A percentile compares a stretch with the other conserved stretches of the same genome.
phyloP scores from a whole-genome alignment of 2,797 vertebrate species.

The Gephyroberyx darwinii region DNA sequence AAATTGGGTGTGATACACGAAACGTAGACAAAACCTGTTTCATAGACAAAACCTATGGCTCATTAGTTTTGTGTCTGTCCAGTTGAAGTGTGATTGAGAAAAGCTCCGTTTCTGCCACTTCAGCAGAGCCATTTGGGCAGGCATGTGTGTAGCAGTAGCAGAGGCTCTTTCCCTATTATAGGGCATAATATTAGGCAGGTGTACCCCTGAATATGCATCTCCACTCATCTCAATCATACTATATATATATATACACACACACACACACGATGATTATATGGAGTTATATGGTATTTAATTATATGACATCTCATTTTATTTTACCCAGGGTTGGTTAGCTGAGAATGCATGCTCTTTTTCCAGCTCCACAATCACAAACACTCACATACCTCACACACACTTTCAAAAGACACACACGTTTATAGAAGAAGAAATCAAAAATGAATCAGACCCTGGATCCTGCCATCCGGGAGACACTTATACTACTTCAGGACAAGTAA shows the following conservation, averaged over 20 bases:
- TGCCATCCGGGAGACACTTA: neutral
- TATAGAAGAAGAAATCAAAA: too few relatives aligned
- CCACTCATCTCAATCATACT: neutral
- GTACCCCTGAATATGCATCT: neutral
- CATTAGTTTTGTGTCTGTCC: neutral
- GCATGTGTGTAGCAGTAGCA: neutral
- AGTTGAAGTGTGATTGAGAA: constrained; percentile 2
- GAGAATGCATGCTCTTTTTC: too few relatives aligned
- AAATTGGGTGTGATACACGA: constrained; percentile 2
- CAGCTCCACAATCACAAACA: too few relatives aligned
- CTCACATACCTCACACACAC: too few relatives aligned
- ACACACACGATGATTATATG: too few relatives aligned
- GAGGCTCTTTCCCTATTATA: neutral
- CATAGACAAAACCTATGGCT: neutral
- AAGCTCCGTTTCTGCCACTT: too few relatives aligned
- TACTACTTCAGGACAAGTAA: neutral
- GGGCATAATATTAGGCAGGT: neutral
- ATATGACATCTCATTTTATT: too few relatives aligned
- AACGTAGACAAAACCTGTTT: neutral
- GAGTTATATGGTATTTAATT: too few relatives aligned
- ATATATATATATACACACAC: too few relatives aligned
- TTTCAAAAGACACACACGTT: too few relatives aligned
- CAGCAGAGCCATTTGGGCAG: neutral
- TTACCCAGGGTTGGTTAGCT: too few relatives aligned
- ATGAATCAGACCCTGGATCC: neutral